Base-by-base conservation (phyloP, 2,113 vertebrate species). In the Pantherophis guttatus region DNA sequence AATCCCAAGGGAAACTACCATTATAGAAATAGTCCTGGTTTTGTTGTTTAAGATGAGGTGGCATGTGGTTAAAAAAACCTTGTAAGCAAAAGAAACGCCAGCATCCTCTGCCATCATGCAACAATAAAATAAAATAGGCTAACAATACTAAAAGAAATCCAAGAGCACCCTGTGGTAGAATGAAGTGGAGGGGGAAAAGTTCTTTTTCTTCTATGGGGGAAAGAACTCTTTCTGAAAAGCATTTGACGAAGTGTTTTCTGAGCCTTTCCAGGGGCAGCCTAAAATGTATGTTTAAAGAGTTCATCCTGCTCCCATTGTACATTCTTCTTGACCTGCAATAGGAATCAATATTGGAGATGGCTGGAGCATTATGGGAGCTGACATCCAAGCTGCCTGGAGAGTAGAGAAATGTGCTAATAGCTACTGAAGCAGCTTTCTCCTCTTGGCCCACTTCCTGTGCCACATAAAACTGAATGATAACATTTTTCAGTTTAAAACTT, bases 381-480 rank as follows among this genome's bases (percentile, higher is more conserved):
- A 39, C 75, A 81, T 81, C 75, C 75, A 81, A 81, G 17, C 33
- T 21, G 33, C 44, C n/a, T 55, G 21, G 17, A 88, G 50, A 92
- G 33, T 2, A 88, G 86, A 57, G 13, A 55, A 29, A 89, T 57
- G 87, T 92, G 59, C 62, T 89, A 89, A 89, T 88, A 75, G 75
- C 59, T n/a, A n/a, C 23, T 3, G 19, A 88, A 62, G 58, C 59
- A 54, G 52, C 86, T 75, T 92, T 39, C 50, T 92, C 29, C 88
- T 88, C 86, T 53, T 92, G 59, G 86, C 86, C 87, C n/a, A 75
- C 86, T 92, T 92, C 52, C 59, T 88, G 21, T 54, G n/a, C 23
- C 62, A 88, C 65, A 39, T 88, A 87, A 92, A 92, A 92, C 75
- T 88, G 65, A 92, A 92, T 88, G 21, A 92, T 33, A 55, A 54